Evolutionary conservation across 2,113 vertebrate genomes (phyloP), one percentile per base, ranked within the genome.

Genomic region (Phodopus roborovskii): DNA sequence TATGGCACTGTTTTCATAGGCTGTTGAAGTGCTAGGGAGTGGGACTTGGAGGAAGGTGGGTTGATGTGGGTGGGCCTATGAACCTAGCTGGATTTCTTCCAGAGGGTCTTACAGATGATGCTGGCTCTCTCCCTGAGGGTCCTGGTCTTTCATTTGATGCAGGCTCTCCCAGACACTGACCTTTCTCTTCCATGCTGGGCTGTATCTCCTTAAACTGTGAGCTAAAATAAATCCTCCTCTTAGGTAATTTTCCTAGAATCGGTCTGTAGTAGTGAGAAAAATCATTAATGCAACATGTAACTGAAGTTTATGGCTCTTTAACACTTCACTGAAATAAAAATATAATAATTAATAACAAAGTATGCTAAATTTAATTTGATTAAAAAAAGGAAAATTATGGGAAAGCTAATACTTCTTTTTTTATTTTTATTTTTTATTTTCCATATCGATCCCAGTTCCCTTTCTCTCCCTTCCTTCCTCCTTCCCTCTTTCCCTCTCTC

Each of bases 221-320:
- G 16, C 6, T 33, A 53, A 53, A 36, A n/a, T 62, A 60, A 39
- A 39, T 50, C 45, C 30, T 70, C 36, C 45, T 87, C 12, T 68
- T 87, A 66, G 50, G 45, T 48, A 50, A 16, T n/a, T 87, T 24
- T 10, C 11, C 33, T 50, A 22, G 45, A 50, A 53, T n/a, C 39
- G 70, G 20, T 53, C 12, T 33, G 70, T 24, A 70, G 45, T 50
- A 5, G 45, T 87, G 45, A 87, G 33, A 70, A 36, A 70, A 50
- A 33, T 10, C 50, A 19, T 8, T 36, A 70, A 53, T 30, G 22
- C 11, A 53, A 53, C 24, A 16, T 9, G 13, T 92, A 91, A 79
- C 30, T 88, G 89, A 56, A 92, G 50, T 19, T 88, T 94, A 88
- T 92, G 64, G 26, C 10, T 70, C 17, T 94, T 88, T 88, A 15